A percentile compares a stretch with the other conserved stretches of the same genome.
Evolutionary conservation across 2,113 vertebrate genomes (phyloP).

Genomic region (Oenanthe oenanthe): DNA sequence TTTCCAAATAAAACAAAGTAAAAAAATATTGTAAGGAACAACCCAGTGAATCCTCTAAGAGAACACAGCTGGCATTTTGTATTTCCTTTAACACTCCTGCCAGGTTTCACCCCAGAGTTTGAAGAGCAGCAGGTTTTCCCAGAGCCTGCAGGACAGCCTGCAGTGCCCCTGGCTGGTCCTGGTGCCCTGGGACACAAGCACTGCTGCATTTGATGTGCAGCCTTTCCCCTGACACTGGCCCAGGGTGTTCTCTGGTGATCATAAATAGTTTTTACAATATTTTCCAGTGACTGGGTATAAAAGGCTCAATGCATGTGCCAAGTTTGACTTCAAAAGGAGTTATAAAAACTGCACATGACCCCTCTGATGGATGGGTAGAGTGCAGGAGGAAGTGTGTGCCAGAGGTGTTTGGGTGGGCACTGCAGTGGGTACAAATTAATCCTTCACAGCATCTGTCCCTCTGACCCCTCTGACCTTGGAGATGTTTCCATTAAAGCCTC

Average conservation of each 20-base stretch:
- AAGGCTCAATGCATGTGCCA: not conserved
- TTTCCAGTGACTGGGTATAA: constrained; percentile 2
- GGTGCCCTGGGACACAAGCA: not conserved
- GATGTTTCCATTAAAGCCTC: not conserved
- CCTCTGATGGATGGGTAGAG: not conserved
- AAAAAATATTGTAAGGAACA: not conserved
- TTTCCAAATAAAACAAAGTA: not conserved
- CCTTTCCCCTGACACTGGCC: not conserved
- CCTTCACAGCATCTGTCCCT: not conserved
- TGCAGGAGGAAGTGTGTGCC: not conserved
- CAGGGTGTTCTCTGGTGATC: not conserved
- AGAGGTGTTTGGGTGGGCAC: not conserved
- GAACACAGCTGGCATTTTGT: not conserved
- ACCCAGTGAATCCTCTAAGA: not conserved
- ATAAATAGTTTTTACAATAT: not conserved
- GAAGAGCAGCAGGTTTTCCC: not conserved
- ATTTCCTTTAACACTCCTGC: not conserved
- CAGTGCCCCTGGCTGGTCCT: not conserved
- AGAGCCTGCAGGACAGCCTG: not conserved
- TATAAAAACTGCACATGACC: not conserved
- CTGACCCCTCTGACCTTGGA: not conserved
- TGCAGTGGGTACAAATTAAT: not conserved
- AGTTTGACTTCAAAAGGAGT: constrained; percentile 14
- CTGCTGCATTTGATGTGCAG: not conserved
- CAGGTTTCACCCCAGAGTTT: not conserved